These are phyloP conservation scores for Sorex maritimensis DNA, from an alignment of 2,797 vertebrate genomes.

Conservation along the genomic window DNA sequence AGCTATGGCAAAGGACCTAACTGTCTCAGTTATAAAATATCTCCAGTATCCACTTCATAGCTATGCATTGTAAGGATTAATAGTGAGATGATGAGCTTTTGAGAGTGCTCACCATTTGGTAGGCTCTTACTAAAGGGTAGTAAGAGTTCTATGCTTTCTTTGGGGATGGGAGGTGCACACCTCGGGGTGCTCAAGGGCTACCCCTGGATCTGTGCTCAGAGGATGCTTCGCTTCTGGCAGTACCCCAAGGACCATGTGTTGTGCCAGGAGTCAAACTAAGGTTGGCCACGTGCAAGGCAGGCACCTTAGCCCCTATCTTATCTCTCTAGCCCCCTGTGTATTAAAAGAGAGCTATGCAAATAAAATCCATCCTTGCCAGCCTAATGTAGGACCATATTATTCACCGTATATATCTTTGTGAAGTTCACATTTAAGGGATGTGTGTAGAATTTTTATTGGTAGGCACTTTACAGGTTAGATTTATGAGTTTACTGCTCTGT, in stretches of 20 bases:
- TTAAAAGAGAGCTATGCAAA: not conserved
- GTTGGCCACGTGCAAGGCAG: no score
- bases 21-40: not conserved
- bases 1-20: not conserved
- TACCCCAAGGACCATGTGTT: no score
- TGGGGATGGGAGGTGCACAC: no score
- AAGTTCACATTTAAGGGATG: not conserved
- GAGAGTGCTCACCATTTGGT: not conserved
- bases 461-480: slow-evolving; percentile 63
- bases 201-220: no score
- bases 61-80: slow-evolving; percentile 28
- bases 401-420: not conserved
- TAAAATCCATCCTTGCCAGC: slow-evolving; percentile 28
- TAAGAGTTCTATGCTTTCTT: not conserved
- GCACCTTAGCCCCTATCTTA: no score
- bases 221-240: no score
- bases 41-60: not conserved
- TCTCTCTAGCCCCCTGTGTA: not conserved
- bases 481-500: slow-evolving; percentile 68
- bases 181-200: no score
- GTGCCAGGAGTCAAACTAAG: no score
- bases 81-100: not conserved
- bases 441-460: slow-evolving; percentile 47
- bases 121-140: not conserved
- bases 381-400: not conserved